phyloP scores from a whole-genome alignment of 2,113 vertebrate species.

The Genyomyrus donnyi region DNA sequence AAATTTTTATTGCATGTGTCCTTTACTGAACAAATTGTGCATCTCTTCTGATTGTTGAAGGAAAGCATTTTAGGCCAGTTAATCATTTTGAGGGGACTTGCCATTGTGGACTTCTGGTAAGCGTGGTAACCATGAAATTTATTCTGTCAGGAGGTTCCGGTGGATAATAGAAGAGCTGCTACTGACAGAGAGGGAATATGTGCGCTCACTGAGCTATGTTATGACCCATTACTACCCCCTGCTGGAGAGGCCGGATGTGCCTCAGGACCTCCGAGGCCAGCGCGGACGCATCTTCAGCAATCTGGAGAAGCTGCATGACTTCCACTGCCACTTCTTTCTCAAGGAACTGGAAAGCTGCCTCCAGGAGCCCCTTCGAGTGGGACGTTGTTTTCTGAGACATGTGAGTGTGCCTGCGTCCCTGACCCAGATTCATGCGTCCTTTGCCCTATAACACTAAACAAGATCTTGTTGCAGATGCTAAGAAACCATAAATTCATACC shows the following conservation, averaged over 20 bases:
- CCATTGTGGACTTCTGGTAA: background rate
- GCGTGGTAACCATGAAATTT: background rate
- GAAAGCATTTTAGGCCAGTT: background rate
- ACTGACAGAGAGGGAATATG: conserved; percentile 63
- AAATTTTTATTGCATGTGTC: background rate
- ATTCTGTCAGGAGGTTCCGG: conserved; percentile 50
- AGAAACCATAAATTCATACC: background rate
- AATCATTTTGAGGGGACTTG: background rate
- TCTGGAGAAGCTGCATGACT: conserved; percentile 66
- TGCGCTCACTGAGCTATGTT: conserved; percentile 62
- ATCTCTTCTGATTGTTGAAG: background rate
- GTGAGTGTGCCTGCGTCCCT: conserved; percentile 38
- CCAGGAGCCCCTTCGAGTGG: conserved; percentile 55
- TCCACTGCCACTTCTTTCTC: conserved; percentile 62
- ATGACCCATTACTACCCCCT: conserved; percentile 63
- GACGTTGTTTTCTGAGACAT: conserved; percentile 61
- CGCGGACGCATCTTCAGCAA: conserved; percentile 65
- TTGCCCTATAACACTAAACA: background rate
- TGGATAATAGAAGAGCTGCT: conserved; percentile 63
- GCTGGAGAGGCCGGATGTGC: conserved; percentile 60
- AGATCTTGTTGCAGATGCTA: background rate
- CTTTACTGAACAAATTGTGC: background rate
- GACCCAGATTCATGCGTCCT: background rate
- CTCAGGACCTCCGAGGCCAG: conserved; percentile 67
- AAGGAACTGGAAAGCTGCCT: conserved; percentile 56